Evolutionary conservation across 2,113 vertebrate species (phyloP).

Genomic region (Symphodus melops): DNA sequence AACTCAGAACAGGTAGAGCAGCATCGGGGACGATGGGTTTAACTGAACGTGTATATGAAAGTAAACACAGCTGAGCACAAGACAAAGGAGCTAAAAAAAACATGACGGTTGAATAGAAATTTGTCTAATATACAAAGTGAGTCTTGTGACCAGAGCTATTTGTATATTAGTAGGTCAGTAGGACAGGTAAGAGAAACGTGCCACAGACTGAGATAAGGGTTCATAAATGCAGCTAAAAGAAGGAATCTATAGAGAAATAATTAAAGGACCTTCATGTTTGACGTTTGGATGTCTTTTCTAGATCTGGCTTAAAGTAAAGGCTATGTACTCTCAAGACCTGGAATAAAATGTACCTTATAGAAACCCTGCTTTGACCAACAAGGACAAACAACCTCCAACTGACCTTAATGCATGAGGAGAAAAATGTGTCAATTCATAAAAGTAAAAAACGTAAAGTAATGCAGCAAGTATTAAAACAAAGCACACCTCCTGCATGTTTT

Average conservation of each 20-base stretch:
- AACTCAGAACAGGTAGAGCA: conserved; percentile 66
- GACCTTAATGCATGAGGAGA: too few relatives aligned
- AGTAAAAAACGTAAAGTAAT: too few relatives aligned
- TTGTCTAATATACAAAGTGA: conserved; percentile 9
- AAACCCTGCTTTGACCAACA: too few relatives aligned
- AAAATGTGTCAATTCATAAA: too few relatives aligned
- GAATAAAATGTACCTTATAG: too few relatives aligned
- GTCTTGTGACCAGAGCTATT: neutral
- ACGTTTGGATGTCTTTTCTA: too few relatives aligned
- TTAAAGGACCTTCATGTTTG: neutral
- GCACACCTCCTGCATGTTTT: too few relatives aligned
- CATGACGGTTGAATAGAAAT: neutral
- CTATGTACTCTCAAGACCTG: too few relatives aligned
- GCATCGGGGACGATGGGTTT: conserved; percentile 44
- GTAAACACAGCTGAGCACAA: conserved; percentile 1
- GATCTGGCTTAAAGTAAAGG: neutral
- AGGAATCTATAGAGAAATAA: neutral
- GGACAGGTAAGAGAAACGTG: conserved; percentile 15
- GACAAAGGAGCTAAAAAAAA: conserved; percentile 11
- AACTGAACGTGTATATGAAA: conserved; percentile 1
- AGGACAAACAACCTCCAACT: too few relatives aligned
- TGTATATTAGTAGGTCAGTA: conserved; percentile 45
- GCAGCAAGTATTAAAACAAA: too few relatives aligned
- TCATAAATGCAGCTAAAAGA: neutral
- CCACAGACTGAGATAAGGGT: neutral